Conservation (phyloP, 23 tunicate genomes). For the Corella eumyota region DNA sequence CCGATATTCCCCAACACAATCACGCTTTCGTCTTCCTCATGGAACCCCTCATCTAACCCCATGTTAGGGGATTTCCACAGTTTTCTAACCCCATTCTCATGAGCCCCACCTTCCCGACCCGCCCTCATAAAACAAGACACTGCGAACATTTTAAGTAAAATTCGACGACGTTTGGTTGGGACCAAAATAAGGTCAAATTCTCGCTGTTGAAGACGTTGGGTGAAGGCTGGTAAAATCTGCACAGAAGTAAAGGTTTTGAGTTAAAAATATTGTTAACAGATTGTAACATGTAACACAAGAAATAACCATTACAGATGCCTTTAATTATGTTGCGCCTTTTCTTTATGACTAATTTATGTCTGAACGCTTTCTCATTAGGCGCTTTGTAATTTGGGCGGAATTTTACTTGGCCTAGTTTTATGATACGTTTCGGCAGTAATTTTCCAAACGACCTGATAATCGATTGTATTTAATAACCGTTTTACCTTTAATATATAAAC, state of each 20-base stretch:
- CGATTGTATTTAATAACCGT: too few species aligned
- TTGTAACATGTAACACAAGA: not conserved
- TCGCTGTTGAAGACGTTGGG: conserved; percentile 60
- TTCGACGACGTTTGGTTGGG: conserved; percentile 38
- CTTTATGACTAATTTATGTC: too few species aligned
- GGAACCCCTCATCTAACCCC: conserved; percentile 65
- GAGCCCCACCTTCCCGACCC: conserved; percentile 26
- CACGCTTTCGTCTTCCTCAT: conserved; percentile 51
- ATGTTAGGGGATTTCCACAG: conserved; percentile 34
- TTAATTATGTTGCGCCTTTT: too few species aligned
- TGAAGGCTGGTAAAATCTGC: conserved; percentile 71
- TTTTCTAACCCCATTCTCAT: conserved; percentile 25
- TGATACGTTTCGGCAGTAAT: too few species aligned
- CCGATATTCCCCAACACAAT: conserved; percentile 24
- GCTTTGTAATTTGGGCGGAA: too few species aligned
- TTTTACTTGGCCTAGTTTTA: too few species aligned
- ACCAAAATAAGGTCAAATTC: conserved; percentile 72
- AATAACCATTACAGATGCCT: not conserved
- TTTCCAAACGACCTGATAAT: too few species aligned
- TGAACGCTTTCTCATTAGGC: too few species aligned
- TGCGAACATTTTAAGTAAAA: conserved; percentile 74
- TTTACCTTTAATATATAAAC: too few species aligned
- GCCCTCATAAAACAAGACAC: conserved; percentile 58
- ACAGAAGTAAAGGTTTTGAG: not conserved
- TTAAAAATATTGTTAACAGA: too few species aligned